Conservation (phyloP, 1,140 invertebrate genomes). For the Caenorhabditis brenneri region DNA sequence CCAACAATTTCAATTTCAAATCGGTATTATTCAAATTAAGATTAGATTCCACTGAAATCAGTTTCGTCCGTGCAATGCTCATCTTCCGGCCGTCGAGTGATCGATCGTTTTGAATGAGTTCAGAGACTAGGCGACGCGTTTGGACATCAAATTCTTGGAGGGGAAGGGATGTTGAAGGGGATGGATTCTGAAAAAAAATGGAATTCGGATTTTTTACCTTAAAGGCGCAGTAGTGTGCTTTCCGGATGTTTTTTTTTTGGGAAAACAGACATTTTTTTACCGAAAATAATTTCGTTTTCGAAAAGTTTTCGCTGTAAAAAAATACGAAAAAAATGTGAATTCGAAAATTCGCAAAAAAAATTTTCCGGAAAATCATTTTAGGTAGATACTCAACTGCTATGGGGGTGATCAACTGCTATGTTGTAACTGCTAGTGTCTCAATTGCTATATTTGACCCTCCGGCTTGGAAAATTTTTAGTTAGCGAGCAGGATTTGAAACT, state of each 20-base stretch:
- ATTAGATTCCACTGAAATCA: neutral
- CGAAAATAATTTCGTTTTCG: too few relatives aligned
- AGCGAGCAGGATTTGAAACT: too few relatives aligned
- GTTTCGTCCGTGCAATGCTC: neutral
- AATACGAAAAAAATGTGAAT: too few relatives aligned
- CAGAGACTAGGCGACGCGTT: neutral
- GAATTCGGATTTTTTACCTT: neutral
- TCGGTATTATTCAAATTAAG: neutral
- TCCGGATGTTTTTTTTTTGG: neutral
- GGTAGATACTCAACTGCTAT: too few relatives aligned
- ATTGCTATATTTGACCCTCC: too few relatives aligned
- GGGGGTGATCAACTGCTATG: too few relatives aligned
- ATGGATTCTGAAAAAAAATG: neutral
- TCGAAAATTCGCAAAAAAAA: too few relatives aligned
- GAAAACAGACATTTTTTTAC: neutral
- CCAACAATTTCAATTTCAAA: neutral
- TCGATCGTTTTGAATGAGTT: conserved; percentile 16
- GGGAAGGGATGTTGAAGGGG: neutral
- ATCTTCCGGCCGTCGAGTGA: neutral
- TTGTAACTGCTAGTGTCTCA: too few relatives aligned
- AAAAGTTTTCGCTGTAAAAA: too few relatives aligned
- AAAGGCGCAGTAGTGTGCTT: too few relatives aligned
- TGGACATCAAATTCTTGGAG: neutral
- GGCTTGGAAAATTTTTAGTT: too few relatives aligned
- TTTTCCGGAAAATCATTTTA: too few relatives aligned